Base-by-base conservation (phyloP, 2,113 vertebrate genomes). In the Agelaius tricolor region DNA sequence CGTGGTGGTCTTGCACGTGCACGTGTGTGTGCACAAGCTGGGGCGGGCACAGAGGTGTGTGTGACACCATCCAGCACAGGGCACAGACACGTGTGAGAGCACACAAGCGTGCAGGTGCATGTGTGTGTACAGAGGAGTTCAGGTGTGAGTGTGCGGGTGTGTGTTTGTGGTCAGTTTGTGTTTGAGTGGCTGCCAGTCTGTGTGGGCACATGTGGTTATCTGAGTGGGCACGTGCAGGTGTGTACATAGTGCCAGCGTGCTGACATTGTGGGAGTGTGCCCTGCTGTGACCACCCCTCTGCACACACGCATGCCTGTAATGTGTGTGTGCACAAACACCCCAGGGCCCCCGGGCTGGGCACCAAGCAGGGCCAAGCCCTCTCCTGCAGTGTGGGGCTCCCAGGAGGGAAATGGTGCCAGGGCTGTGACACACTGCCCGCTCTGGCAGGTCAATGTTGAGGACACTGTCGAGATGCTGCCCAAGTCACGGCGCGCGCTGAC, bases 401-500 rank as follows among this genome's bases (percentile, higher is more conserved):
- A 4, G 49, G 13, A 33, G 4, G 21, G 31, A 5, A 39, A 24
- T 2, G 16, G 54, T 52, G 33, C 37, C 1, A 0, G 16, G 41
- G 18, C 75, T 5, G 10, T 90, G 85, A 93, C 55, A 2, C 1
- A 0, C 12, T 62, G 65, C 44, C 49, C 5, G 22, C 86, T 87
- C 80, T 26, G 3, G 90, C 96, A 99, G 99, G 99, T 99, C 99
- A 98, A 99, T 99, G 99, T 99, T 99, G 99, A 99, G 91, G 99
- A 99, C 98, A 98, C 98, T 97, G 95, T 98, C 98, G 98, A 99
- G 95, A 99, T 99, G 99, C 98, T 99, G 98, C 99, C 99, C 96
- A 99, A 99, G 98, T 99, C 99, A 63, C 99, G 99, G 98, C 98
- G 99, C 96, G 99, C 99, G 24, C 98, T 99, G 86, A 99, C 99